A percentile compares a stretch with the other conserved stretches of the same genome.
Conservation (phyloP, 2,113 vertebrate species). For the Sturnira hondurensis region DNA sequence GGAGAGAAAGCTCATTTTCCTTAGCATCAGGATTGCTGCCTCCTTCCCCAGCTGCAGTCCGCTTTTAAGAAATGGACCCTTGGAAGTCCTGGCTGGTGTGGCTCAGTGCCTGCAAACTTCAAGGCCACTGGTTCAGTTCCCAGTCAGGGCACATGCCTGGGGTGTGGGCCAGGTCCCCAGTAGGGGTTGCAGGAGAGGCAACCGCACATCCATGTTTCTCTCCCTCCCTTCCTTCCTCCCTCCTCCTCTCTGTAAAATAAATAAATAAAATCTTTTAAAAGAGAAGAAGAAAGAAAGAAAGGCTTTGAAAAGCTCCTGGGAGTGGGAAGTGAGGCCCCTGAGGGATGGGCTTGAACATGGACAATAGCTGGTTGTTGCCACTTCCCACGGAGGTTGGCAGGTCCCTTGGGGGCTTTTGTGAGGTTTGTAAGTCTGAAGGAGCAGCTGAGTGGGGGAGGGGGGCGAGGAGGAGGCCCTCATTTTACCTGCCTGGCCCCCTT, state of each 20-base stretch:
- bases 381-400: neutral
- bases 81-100: neutral
- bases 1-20: neutral
- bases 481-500: accelerated
- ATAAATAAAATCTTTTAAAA: too few species aligned
- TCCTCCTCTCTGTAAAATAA: too few species aligned
- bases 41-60: neutral
- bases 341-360: neutral
- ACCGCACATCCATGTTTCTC: too few species aligned
- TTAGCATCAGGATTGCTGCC: neutral
- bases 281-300: neutral
- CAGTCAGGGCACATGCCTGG: too few species aligned
- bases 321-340: neutral
- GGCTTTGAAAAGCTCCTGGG: neutral
- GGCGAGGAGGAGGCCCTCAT: neutral
- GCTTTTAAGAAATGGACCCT: neutral
- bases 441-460: neutral
- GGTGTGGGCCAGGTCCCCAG: too few species aligned
- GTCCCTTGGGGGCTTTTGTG: neutral
- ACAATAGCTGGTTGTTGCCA: neutral
- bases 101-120: too few species aligned
- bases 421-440: neutral
- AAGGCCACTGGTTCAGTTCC: too few species aligned
- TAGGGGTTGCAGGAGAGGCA: too few species aligned
- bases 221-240: too few species aligned